phyloP scores from a whole-genome alignment of 2,888 invertebrate species.

The Nemurella pictetii region DNA sequence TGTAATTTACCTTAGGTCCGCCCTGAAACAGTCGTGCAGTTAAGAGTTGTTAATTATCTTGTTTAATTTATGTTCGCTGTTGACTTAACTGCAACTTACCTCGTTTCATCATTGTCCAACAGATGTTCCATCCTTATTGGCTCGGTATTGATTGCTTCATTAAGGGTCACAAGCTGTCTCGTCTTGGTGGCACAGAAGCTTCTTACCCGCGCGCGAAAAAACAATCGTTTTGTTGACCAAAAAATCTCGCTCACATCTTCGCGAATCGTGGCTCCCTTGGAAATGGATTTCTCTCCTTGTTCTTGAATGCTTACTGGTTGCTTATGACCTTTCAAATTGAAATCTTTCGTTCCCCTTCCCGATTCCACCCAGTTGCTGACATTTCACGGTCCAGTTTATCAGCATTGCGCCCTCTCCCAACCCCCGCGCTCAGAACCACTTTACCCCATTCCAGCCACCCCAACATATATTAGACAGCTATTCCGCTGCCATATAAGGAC shows the following conservation, averaged over 20 bases:
- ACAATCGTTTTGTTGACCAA: not conserved
- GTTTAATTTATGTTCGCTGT: constrained; percentile 18
- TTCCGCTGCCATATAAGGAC: not conserved
- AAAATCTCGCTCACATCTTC: too few species aligned
- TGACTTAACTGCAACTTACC: not conserved
- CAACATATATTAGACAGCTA: not conserved
- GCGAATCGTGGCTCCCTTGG: too few species aligned
- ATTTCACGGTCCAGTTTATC: constrained; percentile 38
- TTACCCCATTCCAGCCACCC: not conserved
- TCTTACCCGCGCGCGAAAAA: not conserved
- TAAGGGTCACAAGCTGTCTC: not conserved
- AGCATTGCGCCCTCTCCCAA: not conserved
- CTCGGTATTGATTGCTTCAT: constrained; percentile 17
- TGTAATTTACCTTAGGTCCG: constrained; percentile 21
- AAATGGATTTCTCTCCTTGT: too few species aligned
- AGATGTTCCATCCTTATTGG: constrained; percentile 6
- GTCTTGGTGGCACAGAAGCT: not conserved
- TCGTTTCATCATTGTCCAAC: constrained; percentile 9
- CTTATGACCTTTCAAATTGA: constrained; percentile 16
- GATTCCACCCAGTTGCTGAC: constrained; percentile 37
- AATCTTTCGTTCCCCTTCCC: constrained; percentile 16
- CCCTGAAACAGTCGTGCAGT: constrained; percentile 7
- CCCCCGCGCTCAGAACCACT: not conserved
- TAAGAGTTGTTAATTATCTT: constrained; percentile 10
- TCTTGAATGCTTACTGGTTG: not conserved